Percentiles rank a stretch among this genome's conserved stretches.
Evolutionary conservation across 2,888 invertebrate genomes (phyloP).

Genomic region (Drosophila testacea): DNA sequence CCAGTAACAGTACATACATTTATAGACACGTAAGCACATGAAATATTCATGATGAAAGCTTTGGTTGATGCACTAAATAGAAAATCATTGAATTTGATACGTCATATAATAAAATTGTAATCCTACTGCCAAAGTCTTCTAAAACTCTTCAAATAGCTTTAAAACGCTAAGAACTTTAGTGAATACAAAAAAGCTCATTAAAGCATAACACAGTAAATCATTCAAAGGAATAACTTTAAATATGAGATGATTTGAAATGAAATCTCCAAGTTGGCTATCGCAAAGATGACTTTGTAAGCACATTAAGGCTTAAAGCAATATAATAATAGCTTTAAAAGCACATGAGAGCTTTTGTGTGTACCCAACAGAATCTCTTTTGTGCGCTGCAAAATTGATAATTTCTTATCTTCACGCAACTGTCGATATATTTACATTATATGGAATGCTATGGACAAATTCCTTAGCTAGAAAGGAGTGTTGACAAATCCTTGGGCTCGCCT

Average conservation of each 20-base stretch:
- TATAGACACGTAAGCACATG: background rate
- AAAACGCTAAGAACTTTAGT: background rate
- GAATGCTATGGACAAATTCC: slow-evolving; percentile 8
- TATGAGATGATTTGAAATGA: too few species aligned
- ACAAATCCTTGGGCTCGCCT: slow-evolving; percentile 58
- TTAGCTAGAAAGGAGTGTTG: slow-evolving; percentile 49
- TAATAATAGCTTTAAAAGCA: slow-evolving; percentile 1
- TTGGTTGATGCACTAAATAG: too few species aligned
- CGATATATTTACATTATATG: slow-evolving; percentile 5
- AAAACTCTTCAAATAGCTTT: too few species aligned
- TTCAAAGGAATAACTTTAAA: background rate
- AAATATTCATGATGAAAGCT: background rate
- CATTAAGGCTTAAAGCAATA: too few species aligned
- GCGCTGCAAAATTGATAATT: background rate
- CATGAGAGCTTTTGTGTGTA: slow-evolving; percentile 1
- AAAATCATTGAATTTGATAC: too few species aligned
- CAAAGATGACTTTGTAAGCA: too few species aligned
- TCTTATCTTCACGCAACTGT: background rate
- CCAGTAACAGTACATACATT: background rate
- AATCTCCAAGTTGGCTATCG: too few species aligned
- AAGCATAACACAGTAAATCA: too few species aligned
- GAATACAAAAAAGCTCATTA: background rate
- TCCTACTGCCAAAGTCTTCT: too few species aligned
- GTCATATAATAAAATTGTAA: too few species aligned
- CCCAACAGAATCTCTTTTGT: background rate